phyloP scores from a whole-genome alignment of 2,888 invertebrate species.

The Andrena marginata region DNA sequence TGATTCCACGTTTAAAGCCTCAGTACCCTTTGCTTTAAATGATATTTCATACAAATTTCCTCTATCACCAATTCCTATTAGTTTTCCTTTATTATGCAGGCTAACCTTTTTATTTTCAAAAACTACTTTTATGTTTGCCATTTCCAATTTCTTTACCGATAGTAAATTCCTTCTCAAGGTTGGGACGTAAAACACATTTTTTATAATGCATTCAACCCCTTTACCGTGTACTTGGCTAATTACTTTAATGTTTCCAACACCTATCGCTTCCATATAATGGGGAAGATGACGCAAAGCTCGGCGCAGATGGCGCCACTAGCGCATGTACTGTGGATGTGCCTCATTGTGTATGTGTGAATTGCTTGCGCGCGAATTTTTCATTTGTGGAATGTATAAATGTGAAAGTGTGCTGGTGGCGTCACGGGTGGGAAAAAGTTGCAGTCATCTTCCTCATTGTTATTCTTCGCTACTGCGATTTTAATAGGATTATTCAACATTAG shows the following conservation, averaged over 20 bases:
- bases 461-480: not conserved
- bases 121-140: not conserved
- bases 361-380: too few relatives aligned
- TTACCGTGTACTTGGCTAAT: not conserved
- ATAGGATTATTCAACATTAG: not conserved
- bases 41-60: constrained; percentile 19
- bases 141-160: constrained; percentile 22
- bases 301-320: too few relatives aligned
- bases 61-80: constrained; percentile 1
- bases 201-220: not conserved
- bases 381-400: too few relatives aligned
- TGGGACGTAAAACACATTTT: constrained; percentile 9
- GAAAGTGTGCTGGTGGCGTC: too few relatives aligned
- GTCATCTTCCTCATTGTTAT: too few relatives aligned
- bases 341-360: too few relatives aligned
- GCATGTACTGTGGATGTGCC: too few relatives aligned
- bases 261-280: not conserved
- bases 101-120: constrained; percentile 4
- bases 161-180: constrained; percentile 14
- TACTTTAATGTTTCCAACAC: not conserved
- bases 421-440: too few relatives aligned
- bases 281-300: too few relatives aligned
- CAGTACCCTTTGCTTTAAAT: not conserved
- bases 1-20: not conserved
- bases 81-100: not conserved